Base-by-base conservation (phyloP, 1,140 invertebrate species). In the Macrobrachium nipponense region DNA sequence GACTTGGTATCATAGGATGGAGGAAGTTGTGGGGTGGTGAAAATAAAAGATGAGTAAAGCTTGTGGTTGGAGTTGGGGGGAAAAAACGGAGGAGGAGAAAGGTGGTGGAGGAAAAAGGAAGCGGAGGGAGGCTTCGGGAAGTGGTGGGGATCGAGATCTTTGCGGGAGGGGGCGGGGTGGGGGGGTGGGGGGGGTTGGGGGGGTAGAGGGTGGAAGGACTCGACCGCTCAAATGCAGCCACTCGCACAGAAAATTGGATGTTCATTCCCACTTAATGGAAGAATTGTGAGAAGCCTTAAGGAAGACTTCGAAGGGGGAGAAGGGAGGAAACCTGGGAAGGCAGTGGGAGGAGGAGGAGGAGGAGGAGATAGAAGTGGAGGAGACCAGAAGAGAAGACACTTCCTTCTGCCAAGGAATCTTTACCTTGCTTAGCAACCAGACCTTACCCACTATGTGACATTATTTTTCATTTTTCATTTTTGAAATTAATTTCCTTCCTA, bases 241-340 rank as follows among this genome's bases (percentile, higher is more conserved):
- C 20, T 68, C 79, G 64, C 36, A 66, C 62, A 70, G 79, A 80
- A 80, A 80, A 80, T 80, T 80, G 79, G 79, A 51, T 68, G 62
- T 68, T 80, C 79, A 51, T 68, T 80, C 79, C 79, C 64, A n/a
- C 79, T 68, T 80, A 80, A 80, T 68, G 79, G 79, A 80, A 68
- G 79, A 80, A 80, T 58, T 80, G 79, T 80, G 79, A 44, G 36
- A 44, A 27, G 78, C 17, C 17, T 64, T 51, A 66, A 68, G 60
- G 27, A 18, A 36, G 27, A 36, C 27, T 36, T 36, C 27, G 60
- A 10, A 17, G 77, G 77, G 20, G 36, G 77, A 64, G 18, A 61
- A 15, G 59, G 59, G 20, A 20, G n/a, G 76, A 4, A 75, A 27
- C 5, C 64, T 11, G 64, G 73, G n/a, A 17, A n/a, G n/a, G 18